These are phyloP conservation scores for Avahi laniger DNA, from an alignment of 2,797 vertebrate genomes.

Conservation along the genomic window DNA sequence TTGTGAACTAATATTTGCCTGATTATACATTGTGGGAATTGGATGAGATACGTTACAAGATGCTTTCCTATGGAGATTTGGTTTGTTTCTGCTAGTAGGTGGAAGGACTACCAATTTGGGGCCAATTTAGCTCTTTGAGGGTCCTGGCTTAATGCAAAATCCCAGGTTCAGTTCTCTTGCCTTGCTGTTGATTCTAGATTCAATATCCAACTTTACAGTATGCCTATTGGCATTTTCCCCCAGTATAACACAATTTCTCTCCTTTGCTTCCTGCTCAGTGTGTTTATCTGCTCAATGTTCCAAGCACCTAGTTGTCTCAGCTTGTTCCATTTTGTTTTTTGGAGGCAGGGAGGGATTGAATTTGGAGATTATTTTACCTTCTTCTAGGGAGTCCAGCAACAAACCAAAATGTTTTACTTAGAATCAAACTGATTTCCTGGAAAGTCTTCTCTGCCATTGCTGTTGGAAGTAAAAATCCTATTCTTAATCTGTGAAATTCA, in stretches of 20 bases:
- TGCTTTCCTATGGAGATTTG: background rate
- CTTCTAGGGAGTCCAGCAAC: background rate
- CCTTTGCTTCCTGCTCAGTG: background rate
- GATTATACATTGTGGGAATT: background rate
- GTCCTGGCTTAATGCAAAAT: background rate
- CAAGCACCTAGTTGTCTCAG: background rate
- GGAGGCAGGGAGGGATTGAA: background rate
- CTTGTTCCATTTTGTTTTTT: background rate
- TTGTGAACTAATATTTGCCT: background rate
- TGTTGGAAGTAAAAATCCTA: background rate
- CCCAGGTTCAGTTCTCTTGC: background rate
- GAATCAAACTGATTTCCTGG: background rate
- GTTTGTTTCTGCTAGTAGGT: background rate
- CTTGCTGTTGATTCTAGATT: background rate
- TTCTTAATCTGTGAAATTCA: conserved; percentile 12
- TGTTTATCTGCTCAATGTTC: background rate
- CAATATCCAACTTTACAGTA: background rate
- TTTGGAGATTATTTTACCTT: background rate
- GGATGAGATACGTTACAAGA: background rate
- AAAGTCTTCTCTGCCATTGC: background rate
- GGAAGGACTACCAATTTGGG: background rate
- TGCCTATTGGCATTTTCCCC: background rate
- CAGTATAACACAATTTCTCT: background rate
- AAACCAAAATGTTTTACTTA: conserved; percentile 33
- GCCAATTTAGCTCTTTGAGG: background rate